phyloP scores from a whole-genome alignment of 2,797 vertebrate species.

The Alexandromys oeconomus region DNA sequence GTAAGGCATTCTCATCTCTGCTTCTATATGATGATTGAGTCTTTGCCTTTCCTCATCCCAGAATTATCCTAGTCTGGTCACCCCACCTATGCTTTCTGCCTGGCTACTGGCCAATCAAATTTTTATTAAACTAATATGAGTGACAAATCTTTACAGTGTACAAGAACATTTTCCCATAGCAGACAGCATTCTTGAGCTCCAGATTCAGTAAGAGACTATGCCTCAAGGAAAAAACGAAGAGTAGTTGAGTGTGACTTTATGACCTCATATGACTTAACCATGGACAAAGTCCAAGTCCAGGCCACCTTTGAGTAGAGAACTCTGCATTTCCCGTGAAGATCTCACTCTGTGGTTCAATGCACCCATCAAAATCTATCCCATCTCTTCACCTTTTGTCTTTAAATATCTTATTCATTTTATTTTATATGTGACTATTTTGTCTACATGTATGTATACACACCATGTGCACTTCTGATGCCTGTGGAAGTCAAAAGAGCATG shows the following conservation, averaged over 20 bases:
- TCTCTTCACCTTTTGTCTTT: not conserved
- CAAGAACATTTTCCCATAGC: too few relatives aligned
- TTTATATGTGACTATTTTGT: not conserved
- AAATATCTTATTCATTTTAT: not conserved
- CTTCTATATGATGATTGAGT: too few relatives aligned
- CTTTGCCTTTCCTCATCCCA: too few relatives aligned
- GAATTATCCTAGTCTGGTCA: too few relatives aligned
- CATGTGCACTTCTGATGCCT: not conserved
- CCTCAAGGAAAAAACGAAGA: not conserved
- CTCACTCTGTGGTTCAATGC: rapidly evolving
- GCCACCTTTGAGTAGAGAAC: not conserved
- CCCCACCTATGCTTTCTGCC: too few relatives aligned
- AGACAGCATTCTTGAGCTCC: not conserved
- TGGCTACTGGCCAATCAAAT: too few relatives aligned
- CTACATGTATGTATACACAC: not conserved
- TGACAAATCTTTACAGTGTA: too few relatives aligned
- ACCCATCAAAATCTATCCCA: not conserved
- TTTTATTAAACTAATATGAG: too few relatives aligned
- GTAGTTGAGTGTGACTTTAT: not conserved
- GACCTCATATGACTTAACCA: not conserved
- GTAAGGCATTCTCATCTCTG: too few relatives aligned
- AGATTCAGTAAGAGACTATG: not conserved
- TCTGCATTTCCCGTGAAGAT: rapidly evolving
- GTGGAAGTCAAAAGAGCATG: not conserved
- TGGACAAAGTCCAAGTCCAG: rapidly evolving